phyloP scores from a whole-genome alignment of 2,113 vertebrate species.

The Polyodon spathula region DNA sequence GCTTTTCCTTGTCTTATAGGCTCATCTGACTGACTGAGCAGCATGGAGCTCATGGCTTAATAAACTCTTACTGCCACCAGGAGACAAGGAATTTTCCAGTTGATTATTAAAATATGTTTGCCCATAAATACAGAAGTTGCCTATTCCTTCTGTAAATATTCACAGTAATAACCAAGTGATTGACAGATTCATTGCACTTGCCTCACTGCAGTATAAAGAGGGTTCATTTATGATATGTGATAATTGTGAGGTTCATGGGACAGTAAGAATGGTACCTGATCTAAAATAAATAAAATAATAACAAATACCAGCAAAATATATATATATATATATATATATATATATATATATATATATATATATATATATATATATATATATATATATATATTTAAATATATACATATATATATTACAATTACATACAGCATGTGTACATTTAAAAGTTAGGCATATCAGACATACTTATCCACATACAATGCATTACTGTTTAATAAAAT shows the following conservation, averaged over 20 bases:
- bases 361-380: too few species aligned
- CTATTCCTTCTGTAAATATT: neutral
- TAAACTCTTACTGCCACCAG: neutral
- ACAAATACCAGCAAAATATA: too few species aligned
- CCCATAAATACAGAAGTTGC: neutral
- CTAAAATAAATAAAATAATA: neutral
- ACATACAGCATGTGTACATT: too few species aligned
- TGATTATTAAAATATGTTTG: neutral
- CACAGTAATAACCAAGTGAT: too few species aligned
- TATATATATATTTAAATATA: too few species aligned
- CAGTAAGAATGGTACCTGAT: neutral
- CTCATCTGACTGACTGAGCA: neutral
- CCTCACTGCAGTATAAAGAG: neutral
- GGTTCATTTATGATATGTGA: slow-evolving; percentile 9
- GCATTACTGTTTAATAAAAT: too few species aligned
- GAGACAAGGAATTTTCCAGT: neutral
- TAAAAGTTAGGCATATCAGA: too few species aligned
- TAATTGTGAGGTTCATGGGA: neutral
- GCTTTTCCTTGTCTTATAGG: slow-evolving; percentile 19
- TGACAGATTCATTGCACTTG: slow-evolving; percentile 2
- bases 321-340: too few species aligned
- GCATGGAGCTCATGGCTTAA: neutral
- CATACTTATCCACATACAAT: too few species aligned
- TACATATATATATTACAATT: too few species aligned
- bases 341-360: too few species aligned